These are phyloP conservation scores for Calidris pugnax DNA, from an alignment of 2,113 vertebrate species.

Conservation along the genomic window DNA sequence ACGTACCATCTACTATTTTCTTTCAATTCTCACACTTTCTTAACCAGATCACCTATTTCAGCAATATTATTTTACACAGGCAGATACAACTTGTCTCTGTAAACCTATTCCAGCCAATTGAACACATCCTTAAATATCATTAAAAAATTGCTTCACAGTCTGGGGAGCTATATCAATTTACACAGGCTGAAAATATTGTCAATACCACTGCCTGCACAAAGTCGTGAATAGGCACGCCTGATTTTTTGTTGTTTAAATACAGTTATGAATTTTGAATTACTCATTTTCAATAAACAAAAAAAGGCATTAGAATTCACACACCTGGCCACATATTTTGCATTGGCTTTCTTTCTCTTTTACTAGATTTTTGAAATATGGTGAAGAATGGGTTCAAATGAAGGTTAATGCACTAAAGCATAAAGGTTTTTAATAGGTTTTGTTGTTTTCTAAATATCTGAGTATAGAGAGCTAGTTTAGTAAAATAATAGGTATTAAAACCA, in stretches of 20 bases:
- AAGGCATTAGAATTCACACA: background rate
- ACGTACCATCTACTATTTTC: background rate
- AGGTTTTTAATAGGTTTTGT: background rate
- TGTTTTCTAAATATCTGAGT: background rate
- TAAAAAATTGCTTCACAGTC: background rate
- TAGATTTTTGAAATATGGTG: background rate
- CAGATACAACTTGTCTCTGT: background rate
- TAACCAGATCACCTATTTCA: background rate
- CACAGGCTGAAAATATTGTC: background rate
- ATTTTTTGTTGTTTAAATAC: background rate
- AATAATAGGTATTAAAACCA: background rate
- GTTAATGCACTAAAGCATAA: background rate
- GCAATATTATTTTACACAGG: background rate
- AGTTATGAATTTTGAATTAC: background rate
- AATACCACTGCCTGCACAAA: background rate
- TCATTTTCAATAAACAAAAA: background rate
- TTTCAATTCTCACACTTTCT: background rate
- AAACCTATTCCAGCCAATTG: background rate
- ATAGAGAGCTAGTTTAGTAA: background rate
- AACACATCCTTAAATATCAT: background rate
- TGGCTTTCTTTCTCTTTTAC: background rate
- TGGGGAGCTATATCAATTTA: background rate
- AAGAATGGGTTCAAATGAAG: background rate
- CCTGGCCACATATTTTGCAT: background rate
- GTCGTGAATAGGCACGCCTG: background rate